A percentile compares a stretch with the other conserved stretches of the same genome.
Evolutionary conservation across 2,113 vertebrate genomes (phyloP).

Genomic region (Oceanodroma tethys): DNA sequence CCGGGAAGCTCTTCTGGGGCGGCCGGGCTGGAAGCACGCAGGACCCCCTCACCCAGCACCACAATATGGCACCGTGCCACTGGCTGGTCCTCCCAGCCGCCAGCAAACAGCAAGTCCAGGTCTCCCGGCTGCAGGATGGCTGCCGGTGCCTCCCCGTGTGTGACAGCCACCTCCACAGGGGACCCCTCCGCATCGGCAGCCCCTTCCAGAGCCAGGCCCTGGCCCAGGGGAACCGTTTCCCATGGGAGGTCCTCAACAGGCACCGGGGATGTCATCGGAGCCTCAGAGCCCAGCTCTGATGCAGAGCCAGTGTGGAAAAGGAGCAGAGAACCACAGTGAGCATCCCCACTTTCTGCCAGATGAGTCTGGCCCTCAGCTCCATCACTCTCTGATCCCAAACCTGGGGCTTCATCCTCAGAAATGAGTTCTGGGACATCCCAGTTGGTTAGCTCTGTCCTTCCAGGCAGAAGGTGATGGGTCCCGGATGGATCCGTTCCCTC

Average conservation of each 20-base stretch:
- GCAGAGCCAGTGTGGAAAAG: background rate
- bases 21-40: fast-evolving
- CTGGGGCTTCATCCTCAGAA: constrained; percentile 7
- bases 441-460: background rate
- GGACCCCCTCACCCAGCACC: background rate
- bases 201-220: background rate
- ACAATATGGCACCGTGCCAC: fast-evolving
- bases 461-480: background rate
- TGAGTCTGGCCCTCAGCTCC: background rate
- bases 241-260: background rate
- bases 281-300: background rate
- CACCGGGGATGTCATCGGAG: fast-evolving
- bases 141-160: background rate
- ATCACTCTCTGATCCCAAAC: background rate
- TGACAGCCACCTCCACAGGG: background rate
- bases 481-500: constrained; percentile 7
- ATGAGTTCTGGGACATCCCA: constrained; percentile 34
- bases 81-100: background rate
- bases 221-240: background rate
- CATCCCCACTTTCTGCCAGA: background rate
- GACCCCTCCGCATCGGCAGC: background rate
- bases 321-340: background rate
- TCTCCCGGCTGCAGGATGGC: constrained; percentile 14
- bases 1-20: background rate
- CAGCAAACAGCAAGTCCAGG: constrained; percentile 9